Percentiles rank a stretch among this genome's conserved stretches.
Conservation (phyloP, 2,888 invertebrate species). For the Anthophora plumipes region DNA sequence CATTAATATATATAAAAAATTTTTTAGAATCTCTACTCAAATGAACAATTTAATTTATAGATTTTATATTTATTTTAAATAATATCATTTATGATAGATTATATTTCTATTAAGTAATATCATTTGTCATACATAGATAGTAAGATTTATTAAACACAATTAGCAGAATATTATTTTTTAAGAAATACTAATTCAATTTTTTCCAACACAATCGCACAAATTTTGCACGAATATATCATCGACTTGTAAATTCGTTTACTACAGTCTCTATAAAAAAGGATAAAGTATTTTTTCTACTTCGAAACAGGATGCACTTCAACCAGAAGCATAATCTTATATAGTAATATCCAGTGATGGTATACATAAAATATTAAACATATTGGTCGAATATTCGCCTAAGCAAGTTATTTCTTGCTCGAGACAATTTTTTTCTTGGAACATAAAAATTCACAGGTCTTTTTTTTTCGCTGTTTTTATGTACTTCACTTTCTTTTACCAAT, state of each 20-base stretch:
- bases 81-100: background rate
- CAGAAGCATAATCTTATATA: background rate
- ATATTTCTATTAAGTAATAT: background rate
- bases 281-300: background rate
- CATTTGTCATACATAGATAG: too few relatives aligned
- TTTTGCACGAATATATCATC: background rate
- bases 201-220: background rate
- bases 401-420: background rate
- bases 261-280: slow-evolving; percentile 7
- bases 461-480: background rate
- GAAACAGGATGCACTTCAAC: background rate
- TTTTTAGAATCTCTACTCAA: background rate
- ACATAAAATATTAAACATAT: background rate
- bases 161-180: too few relatives aligned
- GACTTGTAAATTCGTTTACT: background rate
- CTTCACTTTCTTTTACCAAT: background rate
- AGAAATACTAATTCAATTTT: background rate
- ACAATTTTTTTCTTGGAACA: background rate
- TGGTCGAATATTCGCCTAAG: background rate
- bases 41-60: background rate
- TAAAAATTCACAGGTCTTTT: background rate
- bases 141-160: too few relatives aligned
- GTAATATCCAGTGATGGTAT: background rate
- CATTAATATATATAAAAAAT: background rate
- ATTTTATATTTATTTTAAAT: background rate